These are phyloP conservation scores for Microctenopoma stevenorrisi DNA, from an alignment of 2,797 vertebrate species.

Conservation along the genomic window DNA sequence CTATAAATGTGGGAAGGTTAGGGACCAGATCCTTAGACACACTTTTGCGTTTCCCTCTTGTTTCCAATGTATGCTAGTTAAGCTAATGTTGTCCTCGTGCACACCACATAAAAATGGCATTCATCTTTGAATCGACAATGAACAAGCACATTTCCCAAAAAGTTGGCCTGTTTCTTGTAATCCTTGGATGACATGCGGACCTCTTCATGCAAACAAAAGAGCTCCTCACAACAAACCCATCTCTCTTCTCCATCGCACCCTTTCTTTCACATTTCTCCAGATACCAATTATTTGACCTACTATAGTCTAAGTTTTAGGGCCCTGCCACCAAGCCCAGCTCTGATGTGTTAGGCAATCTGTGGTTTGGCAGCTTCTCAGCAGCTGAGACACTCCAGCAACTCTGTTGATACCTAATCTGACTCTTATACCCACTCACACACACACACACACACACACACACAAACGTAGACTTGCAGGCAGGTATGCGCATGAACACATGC, in stretches of 20 bases:
- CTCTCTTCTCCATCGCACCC: conserved; percentile 8
- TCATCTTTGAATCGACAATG: no score
- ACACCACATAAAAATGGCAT: no score
- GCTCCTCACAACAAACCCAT: background rate
- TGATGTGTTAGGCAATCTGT: conserved; percentile 60
- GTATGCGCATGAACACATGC: conserved; percentile 36
- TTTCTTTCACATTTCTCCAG: conserved; percentile 1
- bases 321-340: conserved; percentile 28
- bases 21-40: no score
- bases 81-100: background rate
- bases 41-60: no score
- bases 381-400: conserved; percentile 61
- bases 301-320: conserved; percentile 33
- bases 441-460: conserved; percentile 11
- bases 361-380: conserved; percentile 65
- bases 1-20: background rate
- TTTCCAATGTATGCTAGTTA: background rate
- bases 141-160: background rate
- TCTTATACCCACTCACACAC: conserved; percentile 30
- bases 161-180: background rate
- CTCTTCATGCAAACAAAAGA: background rate
- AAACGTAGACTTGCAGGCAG: conserved; percentile 20
- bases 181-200: background rate
- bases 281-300: conserved; percentile 31
- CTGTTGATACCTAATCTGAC: conserved; percentile 73